Conservation (phyloP, 2,113 vertebrate genomes). For the Hyperopisus bebe region DNA sequence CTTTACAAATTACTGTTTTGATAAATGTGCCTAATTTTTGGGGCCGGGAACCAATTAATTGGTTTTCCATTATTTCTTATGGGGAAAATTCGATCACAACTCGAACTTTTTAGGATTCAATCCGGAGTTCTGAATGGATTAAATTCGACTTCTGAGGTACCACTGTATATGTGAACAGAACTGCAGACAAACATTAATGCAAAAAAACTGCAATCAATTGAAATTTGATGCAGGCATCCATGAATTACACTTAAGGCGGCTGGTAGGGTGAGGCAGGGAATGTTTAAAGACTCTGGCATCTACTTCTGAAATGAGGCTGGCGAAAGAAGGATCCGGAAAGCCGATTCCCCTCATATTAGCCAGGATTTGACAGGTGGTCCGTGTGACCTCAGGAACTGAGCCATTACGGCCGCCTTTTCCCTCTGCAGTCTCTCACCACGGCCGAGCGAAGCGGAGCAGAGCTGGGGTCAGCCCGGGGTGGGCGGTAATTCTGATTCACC, state of each 20-base stretch:
- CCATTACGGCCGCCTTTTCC: conserved; percentile 11
- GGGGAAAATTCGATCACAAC: too few species aligned
- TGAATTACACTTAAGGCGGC: not conserved
- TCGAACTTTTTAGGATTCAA: too few species aligned
- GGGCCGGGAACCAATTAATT: too few species aligned
- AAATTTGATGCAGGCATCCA: not conserved
- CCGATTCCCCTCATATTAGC: not conserved
- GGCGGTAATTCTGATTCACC: conserved; percentile 36
- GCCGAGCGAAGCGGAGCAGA: not conserved
- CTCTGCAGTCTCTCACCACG: conserved; percentile 1
- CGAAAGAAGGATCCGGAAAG: not conserved
- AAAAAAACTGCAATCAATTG: not conserved
- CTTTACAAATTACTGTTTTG: too few species aligned
- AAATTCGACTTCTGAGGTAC: too few species aligned
- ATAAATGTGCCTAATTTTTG: too few species aligned
- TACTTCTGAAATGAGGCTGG: not conserved
- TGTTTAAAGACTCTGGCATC: not conserved
- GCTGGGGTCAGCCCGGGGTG: conserved; percentile 18
- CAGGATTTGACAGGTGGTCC: conserved; percentile 16
- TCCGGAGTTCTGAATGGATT: too few species aligned
- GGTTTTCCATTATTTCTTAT: too few species aligned
- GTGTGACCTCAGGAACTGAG: conserved; percentile 10
- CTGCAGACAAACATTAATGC: not conserved
- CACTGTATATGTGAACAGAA: not conserved
- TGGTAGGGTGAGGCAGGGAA: not conserved